Conservation (phyloP, 2,888 invertebrate species). For the Notodonta ziczac region DNA sequence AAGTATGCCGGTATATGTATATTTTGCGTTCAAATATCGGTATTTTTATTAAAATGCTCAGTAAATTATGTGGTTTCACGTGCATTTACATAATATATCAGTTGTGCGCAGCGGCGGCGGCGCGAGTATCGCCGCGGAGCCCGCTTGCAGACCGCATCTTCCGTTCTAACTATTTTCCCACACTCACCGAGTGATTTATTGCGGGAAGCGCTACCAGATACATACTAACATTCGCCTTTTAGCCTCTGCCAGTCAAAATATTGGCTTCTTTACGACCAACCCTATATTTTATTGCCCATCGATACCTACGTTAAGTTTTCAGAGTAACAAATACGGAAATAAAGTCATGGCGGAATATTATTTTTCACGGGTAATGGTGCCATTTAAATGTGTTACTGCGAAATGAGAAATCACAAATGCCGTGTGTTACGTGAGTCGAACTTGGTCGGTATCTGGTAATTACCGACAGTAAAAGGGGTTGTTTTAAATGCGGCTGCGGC, state of each 20-base stretch:
- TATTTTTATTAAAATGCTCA: conserved; percentile 19
- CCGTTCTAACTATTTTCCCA: conserved; percentile 64
- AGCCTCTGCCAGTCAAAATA: conserved; percentile 63
- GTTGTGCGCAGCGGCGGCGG: conserved; percentile 27
- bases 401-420: conserved; percentile 48
- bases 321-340: conserved; percentile 45
- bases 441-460: conserved; percentile 54
- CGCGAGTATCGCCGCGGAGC: conserved; percentile 54
- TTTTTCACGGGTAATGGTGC: conserved; percentile 26
- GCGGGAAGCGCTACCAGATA: conserved; percentile 61
- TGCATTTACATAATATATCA: conserved; percentile 34
- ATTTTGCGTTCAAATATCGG: background rate
- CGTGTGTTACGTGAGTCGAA: conserved; percentile 57
- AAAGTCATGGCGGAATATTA: conserved; percentile 29
- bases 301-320: conserved; percentile 57
- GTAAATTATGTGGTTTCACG: conserved; percentile 20
- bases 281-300: conserved; percentile 67
- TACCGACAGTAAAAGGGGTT: conserved; percentile 59
- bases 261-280: conserved; percentile 68
- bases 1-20: background rate
- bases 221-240: conserved; percentile 59
- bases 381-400: conserved; percentile 6
- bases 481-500: conserved; percentile 60
- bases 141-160: conserved; percentile 64
- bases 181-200: conserved; percentile 70